Percentiles rank a stretch among this genome's conserved stretches.
These are phyloP conservation scores for Gadus chalcogrammus DNA, from an alignment of 2,113 vertebrate species.

Conservation along the genomic window DNA sequence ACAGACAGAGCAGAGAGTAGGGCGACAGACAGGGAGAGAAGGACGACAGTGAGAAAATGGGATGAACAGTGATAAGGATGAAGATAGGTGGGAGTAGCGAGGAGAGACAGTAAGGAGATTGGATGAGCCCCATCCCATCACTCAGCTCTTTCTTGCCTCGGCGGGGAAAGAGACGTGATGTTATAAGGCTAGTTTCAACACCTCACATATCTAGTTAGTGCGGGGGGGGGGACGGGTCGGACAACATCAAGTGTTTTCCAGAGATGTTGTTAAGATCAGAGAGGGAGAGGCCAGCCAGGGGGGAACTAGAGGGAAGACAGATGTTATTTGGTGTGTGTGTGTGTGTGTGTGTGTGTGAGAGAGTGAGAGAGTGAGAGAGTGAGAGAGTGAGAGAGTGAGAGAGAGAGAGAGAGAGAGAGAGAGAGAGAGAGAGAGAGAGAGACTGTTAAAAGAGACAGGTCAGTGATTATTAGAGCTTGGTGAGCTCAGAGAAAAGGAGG, in stretches of 20 bases:
- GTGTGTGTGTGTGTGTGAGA: too few species aligned
- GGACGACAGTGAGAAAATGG: too few species aligned
- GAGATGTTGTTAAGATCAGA: constrained; percentile 43
- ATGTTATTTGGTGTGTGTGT: constrained; percentile 30
- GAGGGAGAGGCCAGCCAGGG: constrained; percentile 20
- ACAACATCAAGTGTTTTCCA: constrained; percentile 30
- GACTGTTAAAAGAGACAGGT: background rate
- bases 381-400: constrained; percentile 17
- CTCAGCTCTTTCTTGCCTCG: constrained; percentile 10
- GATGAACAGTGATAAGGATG: too few species aligned
- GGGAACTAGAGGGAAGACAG: constrained; percentile 4
- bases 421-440: constrained; percentile 38
- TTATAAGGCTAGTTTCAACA: background rate
- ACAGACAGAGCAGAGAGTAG: too few species aligned
- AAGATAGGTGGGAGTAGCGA: background rate
- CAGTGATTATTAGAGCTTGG: constrained; percentile 29
- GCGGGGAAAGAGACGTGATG: background rate
- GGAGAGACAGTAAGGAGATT: background rate
- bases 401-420: constrained; percentile 43
- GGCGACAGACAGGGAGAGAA: too few species aligned
- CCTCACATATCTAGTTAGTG: background rate
- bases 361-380: constrained; percentile 30
- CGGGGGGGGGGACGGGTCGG: background rate
- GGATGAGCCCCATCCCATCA: constrained; percentile 34
- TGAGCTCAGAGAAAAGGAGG: constrained; percentile 32